A percentile compares a stretch with the other conserved stretches of the same genome.
These are phyloP conservation scores for Poliocrania exsul DNA, from an alignment of 2,797 vertebrate species.

Conservation along the genomic window DNA sequence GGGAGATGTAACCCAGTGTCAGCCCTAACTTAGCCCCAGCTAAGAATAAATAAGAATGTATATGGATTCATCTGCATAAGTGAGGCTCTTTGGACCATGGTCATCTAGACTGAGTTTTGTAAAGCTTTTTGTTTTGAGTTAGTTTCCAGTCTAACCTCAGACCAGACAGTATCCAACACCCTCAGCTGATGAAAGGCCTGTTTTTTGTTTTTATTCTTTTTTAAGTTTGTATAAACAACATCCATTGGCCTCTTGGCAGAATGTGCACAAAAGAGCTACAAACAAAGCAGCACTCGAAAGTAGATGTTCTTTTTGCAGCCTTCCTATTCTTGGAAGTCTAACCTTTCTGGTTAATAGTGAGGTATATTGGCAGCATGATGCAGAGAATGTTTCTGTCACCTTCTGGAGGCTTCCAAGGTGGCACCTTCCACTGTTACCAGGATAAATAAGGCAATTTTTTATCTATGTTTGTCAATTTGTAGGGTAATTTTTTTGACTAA, in stretches of 20 bases:
- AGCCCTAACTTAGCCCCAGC: background rate
- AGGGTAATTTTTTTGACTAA: background rate
- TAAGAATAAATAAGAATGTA: background rate
- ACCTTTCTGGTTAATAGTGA: background rate
- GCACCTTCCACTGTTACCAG: background rate
- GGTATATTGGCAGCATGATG: background rate
- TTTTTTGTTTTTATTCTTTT: background rate
- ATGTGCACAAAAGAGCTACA: background rate
- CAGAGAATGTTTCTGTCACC: background rate
- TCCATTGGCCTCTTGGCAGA: background rate
- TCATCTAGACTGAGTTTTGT: background rate
- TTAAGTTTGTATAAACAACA: background rate
- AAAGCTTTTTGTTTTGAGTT: background rate
- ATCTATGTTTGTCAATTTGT: background rate
- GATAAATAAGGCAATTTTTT: background rate
- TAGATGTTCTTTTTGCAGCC: background rate
- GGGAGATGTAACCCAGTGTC: background rate
- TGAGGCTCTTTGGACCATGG: background rate
- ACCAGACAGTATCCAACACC: background rate
- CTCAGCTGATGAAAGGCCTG: rapidly evolving
- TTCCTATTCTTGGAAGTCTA: background rate
- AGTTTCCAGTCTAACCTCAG: background rate
- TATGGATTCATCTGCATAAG: background rate
- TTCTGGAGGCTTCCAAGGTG: background rate
- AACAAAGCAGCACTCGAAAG: background rate